A percentile compares a stretch with the other conserved stretches of the same genome.
These are phyloP conservation scores for Dinocampus coccinellae DNA, from an alignment of 2,888 invertebrate species.

Conservation along the genomic window DNA sequence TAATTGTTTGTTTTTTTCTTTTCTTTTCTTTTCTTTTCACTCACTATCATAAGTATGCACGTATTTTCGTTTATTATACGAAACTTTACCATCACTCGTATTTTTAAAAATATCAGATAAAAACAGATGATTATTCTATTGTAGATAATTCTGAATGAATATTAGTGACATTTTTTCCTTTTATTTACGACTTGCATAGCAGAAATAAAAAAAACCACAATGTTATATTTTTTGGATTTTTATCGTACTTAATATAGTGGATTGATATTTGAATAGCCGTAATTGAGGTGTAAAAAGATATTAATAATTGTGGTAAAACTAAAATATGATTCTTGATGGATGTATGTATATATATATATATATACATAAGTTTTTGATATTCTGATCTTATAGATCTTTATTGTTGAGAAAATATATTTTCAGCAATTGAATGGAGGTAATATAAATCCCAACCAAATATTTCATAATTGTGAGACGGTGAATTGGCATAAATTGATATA, in stretches of 20 bases:
- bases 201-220: not conserved
- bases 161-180: not conserved
- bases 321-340: not conserved
- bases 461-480: not conserved
- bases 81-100: slow-evolving; percentile 33
- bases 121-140: not conserved
- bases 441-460: not conserved
- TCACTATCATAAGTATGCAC: slow-evolving; percentile 20
- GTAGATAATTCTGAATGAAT: not conserved
- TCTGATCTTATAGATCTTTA: not conserved
- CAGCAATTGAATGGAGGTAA: slow-evolving; percentile 25
- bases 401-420: slow-evolving; percentile 26
- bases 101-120: slow-evolving; percentile 27
- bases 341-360: not conserved
- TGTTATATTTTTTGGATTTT: not conserved
- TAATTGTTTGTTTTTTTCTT: too few relatives aligned
- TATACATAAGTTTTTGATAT: not conserved
- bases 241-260: not conserved
- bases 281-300: not conserved
- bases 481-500: slow-evolving; percentile 5
- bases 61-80: not conserved
- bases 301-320: not conserved
- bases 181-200: slow-evolving; percentile 1
- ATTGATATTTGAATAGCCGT: not conserved
- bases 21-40: slow-evolving; percentile 7